Conservation (phyloP, 1,140 invertebrate genomes). For the Grapholita molesta region DNA sequence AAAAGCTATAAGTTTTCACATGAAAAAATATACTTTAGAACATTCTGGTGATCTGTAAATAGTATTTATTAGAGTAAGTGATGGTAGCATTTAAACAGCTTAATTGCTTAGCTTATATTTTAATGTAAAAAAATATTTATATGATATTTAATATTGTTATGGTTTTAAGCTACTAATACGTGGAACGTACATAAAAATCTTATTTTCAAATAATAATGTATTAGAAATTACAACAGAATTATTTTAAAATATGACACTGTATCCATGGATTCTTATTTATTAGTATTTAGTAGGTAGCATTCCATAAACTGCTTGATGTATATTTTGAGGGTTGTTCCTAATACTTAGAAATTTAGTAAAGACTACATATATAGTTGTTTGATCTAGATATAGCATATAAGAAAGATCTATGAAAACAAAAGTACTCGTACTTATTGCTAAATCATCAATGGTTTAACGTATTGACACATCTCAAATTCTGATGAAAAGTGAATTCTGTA, state of each 20-base stretch:
- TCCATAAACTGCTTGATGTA: constrained; percentile 46
- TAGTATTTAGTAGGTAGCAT: constrained; percentile 41
- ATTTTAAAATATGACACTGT: constrained; percentile 24
- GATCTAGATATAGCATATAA: not conserved
- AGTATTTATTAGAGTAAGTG: constrained; percentile 73
- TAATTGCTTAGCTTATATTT: constrained; percentile 66
- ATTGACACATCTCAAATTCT: not conserved
- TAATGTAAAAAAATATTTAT: constrained; percentile 76
- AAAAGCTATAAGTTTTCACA: constrained; percentile 1
- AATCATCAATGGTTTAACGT: not conserved
- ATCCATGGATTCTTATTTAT: constrained; percentile 34
- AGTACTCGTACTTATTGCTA: too few species aligned
- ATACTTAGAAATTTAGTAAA: constrained; percentile 46
- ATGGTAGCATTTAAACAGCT: constrained; percentile 67
- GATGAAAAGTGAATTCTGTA: not conserved
- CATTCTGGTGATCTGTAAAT: constrained; percentile 74
- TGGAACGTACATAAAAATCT: constrained; percentile 52
- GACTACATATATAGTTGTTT: not conserved
- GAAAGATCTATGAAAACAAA: not conserved
- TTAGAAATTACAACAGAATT: not conserved
- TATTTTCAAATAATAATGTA: constrained; percentile 3
- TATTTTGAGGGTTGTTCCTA: constrained; percentile 62
- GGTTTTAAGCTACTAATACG: constrained; percentile 54
- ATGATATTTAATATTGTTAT: constrained; percentile 69
- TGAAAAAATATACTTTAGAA: constrained; percentile 19